Evolutionary conservation across 2,113 vertebrate species (phyloP).

Genomic region (Vulpes ferrilata): DNA sequence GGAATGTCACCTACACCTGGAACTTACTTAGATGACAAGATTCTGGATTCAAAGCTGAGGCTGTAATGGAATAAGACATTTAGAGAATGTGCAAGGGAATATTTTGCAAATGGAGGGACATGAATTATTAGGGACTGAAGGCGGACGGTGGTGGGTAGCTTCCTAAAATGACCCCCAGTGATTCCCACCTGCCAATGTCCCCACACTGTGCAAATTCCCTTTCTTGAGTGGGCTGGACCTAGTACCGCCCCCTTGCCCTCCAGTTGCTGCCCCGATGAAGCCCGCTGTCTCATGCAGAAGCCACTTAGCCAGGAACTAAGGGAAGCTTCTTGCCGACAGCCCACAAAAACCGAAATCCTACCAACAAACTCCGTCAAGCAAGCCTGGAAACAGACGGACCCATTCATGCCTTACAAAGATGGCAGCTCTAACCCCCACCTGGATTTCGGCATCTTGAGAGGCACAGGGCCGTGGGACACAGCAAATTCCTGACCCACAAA

Average conservation of each 20-base stretch:
- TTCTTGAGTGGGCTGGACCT: not conserved
- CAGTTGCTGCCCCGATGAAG: not conserved
- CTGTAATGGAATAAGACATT: not conserved
- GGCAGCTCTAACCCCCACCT: not conserved
- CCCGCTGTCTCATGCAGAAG: not conserved
- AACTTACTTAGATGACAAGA: not conserved
- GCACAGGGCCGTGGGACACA: not conserved
- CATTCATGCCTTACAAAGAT: not conserved
- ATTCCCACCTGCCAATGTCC: not conserved
- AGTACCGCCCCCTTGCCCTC: not conserved
- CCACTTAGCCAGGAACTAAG: not conserved
- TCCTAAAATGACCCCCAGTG: not conserved
- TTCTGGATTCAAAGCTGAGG: not conserved
- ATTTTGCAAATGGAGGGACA: not conserved
- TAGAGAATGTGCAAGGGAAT: not conserved
- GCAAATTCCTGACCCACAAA: not conserved
- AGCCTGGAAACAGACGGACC: not conserved
- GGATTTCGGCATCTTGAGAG: not conserved
- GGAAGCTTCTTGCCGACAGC: not conserved
- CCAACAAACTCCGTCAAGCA: not conserved
- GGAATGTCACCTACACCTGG: not conserved
- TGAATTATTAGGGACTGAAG: fast-evolving
- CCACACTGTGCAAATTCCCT: not conserved
- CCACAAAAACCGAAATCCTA: not conserved
- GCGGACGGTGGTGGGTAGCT: not conserved